Evolutionary conservation across 1,140 invertebrate genomes (phyloP).

Genomic region (Leguminivora glycinivorella): DNA sequence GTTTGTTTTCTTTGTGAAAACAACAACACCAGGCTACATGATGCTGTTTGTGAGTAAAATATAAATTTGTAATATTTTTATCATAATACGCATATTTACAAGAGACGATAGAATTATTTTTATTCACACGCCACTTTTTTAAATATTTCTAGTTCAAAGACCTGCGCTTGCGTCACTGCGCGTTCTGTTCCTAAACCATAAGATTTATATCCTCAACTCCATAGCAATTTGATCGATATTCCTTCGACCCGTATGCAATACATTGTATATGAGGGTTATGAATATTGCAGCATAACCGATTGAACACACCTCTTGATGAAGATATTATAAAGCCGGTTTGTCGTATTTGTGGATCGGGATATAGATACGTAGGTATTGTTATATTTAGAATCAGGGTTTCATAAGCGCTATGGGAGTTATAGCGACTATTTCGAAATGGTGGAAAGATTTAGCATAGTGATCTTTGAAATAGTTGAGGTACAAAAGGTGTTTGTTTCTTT

Average conservation of each 20-base stretch:
- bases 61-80: no score
- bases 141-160: neutral
- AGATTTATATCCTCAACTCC: neutral
- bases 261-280: conserved; percentile 32
- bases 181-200: neutral
- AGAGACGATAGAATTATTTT: neutral
- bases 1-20: no score
- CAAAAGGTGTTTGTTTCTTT: no score
- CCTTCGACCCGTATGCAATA: neutral
- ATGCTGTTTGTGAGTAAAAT: no score
- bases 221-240: neutral
- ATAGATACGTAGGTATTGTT: conserved; percentile 24
- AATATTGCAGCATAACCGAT: conserved; percentile 60
- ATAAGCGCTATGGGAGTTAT: neutral
- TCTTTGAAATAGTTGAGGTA: no score
- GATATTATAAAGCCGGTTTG: conserved; percentile 66
- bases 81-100: no score
- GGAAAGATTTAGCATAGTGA: no score
- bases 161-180: neutral
- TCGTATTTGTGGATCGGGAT: conserved; percentile 64
- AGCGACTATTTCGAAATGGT: neutral
- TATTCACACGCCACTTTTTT: neutral
- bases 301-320: conserved; percentile 71
- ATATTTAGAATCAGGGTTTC: conserved; percentile 16
- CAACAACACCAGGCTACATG: no score